phyloP scores from a whole-genome alignment of 64 coral and sea anemone species.

The Trachythela sp. region DNA sequence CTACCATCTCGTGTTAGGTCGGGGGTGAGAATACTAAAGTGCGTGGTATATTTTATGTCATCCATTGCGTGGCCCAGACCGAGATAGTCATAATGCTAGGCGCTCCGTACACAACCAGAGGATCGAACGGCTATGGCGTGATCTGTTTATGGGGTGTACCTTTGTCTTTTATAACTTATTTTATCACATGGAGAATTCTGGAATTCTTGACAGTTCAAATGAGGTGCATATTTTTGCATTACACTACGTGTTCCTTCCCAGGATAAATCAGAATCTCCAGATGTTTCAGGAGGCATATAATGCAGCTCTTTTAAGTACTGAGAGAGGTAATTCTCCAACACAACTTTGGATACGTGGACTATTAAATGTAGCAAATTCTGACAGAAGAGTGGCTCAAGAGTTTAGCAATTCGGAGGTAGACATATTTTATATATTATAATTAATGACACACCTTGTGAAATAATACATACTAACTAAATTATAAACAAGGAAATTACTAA shows the following conservation, averaged over 20 bases:
- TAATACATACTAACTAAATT: background rate
- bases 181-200: slow-evolving; percentile 48
- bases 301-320: slow-evolving; percentile 51
- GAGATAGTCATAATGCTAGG: slow-evolving; percentile 37
- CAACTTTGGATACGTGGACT: slow-evolving; percentile 61
- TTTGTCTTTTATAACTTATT: slow-evolving; percentile 49
- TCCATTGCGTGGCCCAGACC: slow-evolving; percentile 40
- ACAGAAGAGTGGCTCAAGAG: slow-evolving; percentile 44
- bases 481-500: background rate
- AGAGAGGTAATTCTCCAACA: slow-evolving; percentile 41
- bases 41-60: slow-evolving; percentile 45
- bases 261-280: slow-evolving; percentile 40
- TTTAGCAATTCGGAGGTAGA: background rate
- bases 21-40: slow-evolving; percentile 46
- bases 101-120: slow-evolving; percentile 41
- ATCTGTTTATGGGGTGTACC: slow-evolving; percentile 48
- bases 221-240: slow-evolving; percentile 42
- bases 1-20: slow-evolving; percentile 43
- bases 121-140: slow-evolving; percentile 37
- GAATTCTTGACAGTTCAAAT: slow-evolving; percentile 41
- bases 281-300: slow-evolving; percentile 55
- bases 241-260: slow-evolving; percentile 47
- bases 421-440: background rate
- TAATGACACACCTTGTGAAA: background rate
- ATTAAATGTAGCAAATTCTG: slow-evolving; percentile 34